A percentile compares a stretch with the other conserved stretches of the same genome.
These are phyloP conservation scores for Athripsodes cinereus DNA, from an alignment of 2,888 invertebrate species.

Conservation along the genomic window DNA sequence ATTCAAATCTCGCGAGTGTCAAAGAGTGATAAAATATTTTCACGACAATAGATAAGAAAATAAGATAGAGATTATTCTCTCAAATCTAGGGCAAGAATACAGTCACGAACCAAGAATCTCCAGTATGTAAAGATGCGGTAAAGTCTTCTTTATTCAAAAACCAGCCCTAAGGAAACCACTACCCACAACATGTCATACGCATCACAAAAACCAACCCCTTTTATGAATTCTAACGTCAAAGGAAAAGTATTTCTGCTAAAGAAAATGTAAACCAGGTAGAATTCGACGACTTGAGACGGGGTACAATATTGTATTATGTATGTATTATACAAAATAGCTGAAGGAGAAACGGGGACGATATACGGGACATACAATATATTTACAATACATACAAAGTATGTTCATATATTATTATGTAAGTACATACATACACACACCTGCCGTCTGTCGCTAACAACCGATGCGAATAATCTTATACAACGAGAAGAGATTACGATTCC, in stretches of 20 bases:
- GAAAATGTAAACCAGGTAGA: conserved; percentile 1
- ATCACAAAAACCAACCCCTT: conserved; percentile 17
- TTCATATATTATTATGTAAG: background rate
- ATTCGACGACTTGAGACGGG: background rate
- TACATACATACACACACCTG: no score
- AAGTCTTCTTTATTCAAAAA: conserved; percentile 1
- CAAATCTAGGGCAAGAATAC: conserved; percentile 9
- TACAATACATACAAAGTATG: background rate
- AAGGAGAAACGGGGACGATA: background rate
- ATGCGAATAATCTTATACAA: background rate
- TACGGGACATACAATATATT: background rate
- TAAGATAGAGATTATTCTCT: background rate
- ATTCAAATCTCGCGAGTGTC: background rate
- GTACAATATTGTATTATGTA: background rate
- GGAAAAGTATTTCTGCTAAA: background rate
- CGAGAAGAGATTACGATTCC: background rate
- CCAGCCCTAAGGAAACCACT: conserved; percentile 18
- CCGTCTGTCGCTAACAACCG: background rate
- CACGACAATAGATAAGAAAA: background rate
- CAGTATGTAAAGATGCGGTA: background rate
- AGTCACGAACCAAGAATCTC: conserved; percentile 18
- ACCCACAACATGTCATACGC: conserved; percentile 21
- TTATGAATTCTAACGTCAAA: conserved; percentile 22
- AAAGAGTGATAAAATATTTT: background rate
- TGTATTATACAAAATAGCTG: background rate